Evolutionary conservation across 2,797 vertebrate species (phyloP), one percentile per base, ranked within the genome.

Genomic region (Prunella strophiata): DNA sequence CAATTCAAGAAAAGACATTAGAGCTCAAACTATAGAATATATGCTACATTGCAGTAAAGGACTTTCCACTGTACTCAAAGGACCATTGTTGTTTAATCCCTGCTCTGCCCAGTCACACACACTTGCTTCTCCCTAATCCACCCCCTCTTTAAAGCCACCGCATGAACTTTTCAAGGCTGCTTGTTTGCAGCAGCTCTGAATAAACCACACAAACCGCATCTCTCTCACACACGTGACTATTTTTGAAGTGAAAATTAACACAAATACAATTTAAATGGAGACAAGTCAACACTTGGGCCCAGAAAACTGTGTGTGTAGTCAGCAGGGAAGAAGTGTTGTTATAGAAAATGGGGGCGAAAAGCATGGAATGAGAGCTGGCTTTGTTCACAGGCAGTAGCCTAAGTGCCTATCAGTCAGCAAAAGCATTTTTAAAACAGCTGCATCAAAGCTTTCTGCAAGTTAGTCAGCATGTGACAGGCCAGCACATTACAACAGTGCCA

Each of bases 401-500:
- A 71, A 90, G 91, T 84, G 84, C 92, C 82, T 74, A 89, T 88
- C 96, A 88, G 89, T 94, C 93, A 92, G 82, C 93, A 90, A 77
- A 79, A 90, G 85, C 94, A 83, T 95, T 96, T 96, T 94, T 95
- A 94, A 96, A 95, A 86, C 81, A 83, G 94, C 94, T 90, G 91
- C 94, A 87, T 95, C 89, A 92, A 94, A 96, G 94, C 94, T 91
- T 93, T 91, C 94, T 63, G 91, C 67, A 85, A 94, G 94, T 93
- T 91, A 96, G 91, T 91, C 91, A 94, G 94, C 89, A 92, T 90
- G 94, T 91, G 94, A 96, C 93, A 95, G 95, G 89, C 92, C 94
- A 95, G 94, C 93, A 81, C 91, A 90, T 92, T 93, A 92, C 86
- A 94, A 85, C 90, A 93, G 82, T 89, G 94, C 93, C 92, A 92